Percentiles rank a stretch among this genome's conserved stretches.
Conservation (phyloP, 2,113 vertebrate genomes). For the Pterocles orientalis region DNA sequence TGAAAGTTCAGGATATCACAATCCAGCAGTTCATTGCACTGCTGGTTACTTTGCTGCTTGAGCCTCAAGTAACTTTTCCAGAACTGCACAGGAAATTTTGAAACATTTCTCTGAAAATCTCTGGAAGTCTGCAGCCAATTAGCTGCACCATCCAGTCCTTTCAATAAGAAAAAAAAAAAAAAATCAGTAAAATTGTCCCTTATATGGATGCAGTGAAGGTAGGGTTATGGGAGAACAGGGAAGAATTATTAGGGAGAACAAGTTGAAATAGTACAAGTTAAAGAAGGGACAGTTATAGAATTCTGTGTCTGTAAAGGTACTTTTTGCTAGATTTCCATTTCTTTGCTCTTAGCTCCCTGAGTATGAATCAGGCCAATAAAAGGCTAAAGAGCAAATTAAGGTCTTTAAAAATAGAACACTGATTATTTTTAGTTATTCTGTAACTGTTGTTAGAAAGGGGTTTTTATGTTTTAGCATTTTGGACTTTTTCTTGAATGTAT, state of each 20-base stretch:
- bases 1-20: slow-evolving; percentile 23
- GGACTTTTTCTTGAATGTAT: not conserved
- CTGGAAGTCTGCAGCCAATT: not conserved
- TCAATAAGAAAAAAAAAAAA: not conserved
- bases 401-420: not conserved
- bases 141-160: not conserved
- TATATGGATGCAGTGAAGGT: not conserved
- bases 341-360: not conserved
- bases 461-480: not conserved
- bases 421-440: not conserved
- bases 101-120: not conserved
- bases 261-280: not conserved
- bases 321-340: not conserved
- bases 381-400: not conserved
- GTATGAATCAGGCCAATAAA: not conserved
- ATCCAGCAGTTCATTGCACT: not conserved
- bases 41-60: not conserved
- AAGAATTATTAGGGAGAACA: not conserved
- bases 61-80: not conserved
- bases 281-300: not conserved
- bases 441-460: not conserved
- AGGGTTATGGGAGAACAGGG: not conserved
- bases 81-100: not conserved
- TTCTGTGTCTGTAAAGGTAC: not conserved
- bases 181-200: not conserved